Evolutionary conservation across 2,888 invertebrate genomes (phyloP).

Genomic region (Drosophila bunnanda): DNA sequence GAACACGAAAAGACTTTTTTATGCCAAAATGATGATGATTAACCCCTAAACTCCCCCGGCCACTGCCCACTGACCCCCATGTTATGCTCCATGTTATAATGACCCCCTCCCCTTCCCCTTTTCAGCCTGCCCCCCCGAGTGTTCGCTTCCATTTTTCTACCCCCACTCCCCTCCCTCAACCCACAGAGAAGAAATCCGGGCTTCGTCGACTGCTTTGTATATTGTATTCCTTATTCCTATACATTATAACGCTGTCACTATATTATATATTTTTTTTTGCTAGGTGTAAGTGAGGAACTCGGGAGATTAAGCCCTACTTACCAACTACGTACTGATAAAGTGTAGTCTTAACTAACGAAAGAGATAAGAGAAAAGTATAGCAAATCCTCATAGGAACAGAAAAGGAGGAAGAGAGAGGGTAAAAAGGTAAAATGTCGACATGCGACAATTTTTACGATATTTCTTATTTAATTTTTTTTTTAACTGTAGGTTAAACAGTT

Average conservation of each 20-base stretch:
- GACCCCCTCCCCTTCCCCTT: constrained; percentile 2
- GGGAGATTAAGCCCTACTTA: not conserved
- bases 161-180: not conserved
- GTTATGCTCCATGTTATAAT: constrained; percentile 22
- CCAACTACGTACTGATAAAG: constrained; percentile 62
- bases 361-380: not conserved
- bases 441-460: constrained; percentile 4
- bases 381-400: not conserved
- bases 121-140: not conserved
- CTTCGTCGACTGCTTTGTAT: constrained; percentile 69
- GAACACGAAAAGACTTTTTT: constrained; percentile 28
- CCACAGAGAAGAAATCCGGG: constrained; percentile 43
- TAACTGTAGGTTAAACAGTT: constrained; percentile 11
- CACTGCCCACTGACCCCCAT: constrained; percentile 12
- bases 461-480: constrained; percentile 2
- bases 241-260: constrained; percentile 20
- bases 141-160: not conserved
- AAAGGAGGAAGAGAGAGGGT: not conserved
- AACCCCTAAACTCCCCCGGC: not conserved
- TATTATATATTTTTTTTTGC: constrained; percentile 20
- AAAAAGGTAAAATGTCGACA: not conserved
- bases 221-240: constrained; percentile 50
- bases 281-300: constrained; percentile 28
- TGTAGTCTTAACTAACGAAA: constrained; percentile 23
- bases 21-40: constrained; percentile 36